Evolutionary conservation across 2,797 vertebrate species (phyloP).

Genomic region (Sphenopsis melanotis): DNA sequence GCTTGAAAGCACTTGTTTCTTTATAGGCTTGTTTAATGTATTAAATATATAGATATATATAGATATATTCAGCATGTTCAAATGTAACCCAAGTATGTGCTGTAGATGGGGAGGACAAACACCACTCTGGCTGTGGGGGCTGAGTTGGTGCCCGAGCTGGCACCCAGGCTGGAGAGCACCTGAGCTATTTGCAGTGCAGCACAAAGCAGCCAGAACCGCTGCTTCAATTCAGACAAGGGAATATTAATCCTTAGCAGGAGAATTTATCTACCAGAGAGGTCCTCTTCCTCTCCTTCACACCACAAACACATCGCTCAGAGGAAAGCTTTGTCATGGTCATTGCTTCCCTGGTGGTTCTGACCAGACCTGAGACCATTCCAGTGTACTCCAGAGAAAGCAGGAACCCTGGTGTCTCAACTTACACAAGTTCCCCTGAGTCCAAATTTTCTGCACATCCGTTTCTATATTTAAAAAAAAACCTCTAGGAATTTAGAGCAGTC

Average conservation of each 20-base stretch:
- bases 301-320: rapidly evolving
- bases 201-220: not conserved
- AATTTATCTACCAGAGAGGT: not conserved
- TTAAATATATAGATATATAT: not conserved
- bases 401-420: not conserved
- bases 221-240: not conserved
- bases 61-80: not conserved
- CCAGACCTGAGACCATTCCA: not conserved
- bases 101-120: not conserved
- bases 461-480: not conserved
- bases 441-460: not conserved
- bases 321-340: not conserved
- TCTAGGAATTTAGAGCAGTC: not conserved
- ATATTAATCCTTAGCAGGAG: not conserved
- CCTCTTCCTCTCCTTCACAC: not conserved
- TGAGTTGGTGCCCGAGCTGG: not conserved
- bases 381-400: not conserved
- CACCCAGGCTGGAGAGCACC: not conserved
- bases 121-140: not conserved
- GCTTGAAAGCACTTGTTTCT: not conserved
- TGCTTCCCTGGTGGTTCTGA: not conserved
- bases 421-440: not conserved
- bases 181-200: not conserved
- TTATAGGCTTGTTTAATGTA: not conserved
- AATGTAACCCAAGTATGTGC: not conserved